These are phyloP conservation scores for Lepeophtheirus nordmannii DNA, from an alignment of 2,888 invertebrate genomes.

Conservation along the genomic window DNA sequence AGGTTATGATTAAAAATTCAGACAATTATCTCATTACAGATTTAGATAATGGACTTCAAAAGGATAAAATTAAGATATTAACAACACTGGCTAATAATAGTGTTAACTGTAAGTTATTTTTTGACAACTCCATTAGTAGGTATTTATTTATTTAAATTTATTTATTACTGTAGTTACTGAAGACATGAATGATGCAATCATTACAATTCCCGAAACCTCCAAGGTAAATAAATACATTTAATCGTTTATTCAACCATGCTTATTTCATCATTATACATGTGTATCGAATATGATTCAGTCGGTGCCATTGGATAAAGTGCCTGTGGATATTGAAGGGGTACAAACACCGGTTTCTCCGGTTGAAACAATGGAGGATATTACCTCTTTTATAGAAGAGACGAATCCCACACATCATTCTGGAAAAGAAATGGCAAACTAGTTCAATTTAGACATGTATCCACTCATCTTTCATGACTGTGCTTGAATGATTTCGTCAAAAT, in stretches of 20 bases:
- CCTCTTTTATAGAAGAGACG: background rate
- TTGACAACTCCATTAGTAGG: background rate
- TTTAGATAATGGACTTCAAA: background rate
- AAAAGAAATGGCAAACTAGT: too few species aligned
- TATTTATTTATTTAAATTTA: background rate
- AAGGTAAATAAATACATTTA: background rate
- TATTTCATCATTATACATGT: too few species aligned
- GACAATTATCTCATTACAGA: background rate
- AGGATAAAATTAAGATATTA: background rate
- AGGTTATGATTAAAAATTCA: background rate
- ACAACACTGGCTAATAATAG: background rate
- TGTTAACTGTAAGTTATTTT: background rate
- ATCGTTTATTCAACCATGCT: background rate
- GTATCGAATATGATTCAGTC: background rate
- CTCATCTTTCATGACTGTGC: too few species aligned
- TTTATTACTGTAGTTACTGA: background rate
- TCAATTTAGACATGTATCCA: too few species aligned
- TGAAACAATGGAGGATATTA: constrained; percentile 4
- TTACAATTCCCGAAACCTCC: constrained; percentile 4
- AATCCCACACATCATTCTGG: background rate
- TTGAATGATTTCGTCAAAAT: too few species aligned
- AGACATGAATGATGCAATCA: background rate
- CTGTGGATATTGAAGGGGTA: background rate
- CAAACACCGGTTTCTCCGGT: background rate
- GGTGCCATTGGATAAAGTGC: background rate